These are phyloP conservation scores for Raphicerus campestris DNA, from an alignment of 2,113 vertebrate genomes.

Conservation along the genomic window DNA sequence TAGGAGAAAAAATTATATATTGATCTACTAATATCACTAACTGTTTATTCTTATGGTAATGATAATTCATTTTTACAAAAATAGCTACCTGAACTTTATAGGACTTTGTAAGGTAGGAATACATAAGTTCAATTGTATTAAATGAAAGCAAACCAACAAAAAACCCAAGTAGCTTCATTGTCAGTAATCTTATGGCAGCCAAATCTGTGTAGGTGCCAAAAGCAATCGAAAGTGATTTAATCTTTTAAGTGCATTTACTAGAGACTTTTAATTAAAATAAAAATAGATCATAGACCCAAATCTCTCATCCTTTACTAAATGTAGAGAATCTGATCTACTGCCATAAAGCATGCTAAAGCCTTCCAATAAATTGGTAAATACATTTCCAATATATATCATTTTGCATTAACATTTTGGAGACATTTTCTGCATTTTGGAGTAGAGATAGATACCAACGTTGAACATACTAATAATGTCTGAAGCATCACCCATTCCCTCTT, in stretches of 20 bases:
- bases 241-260: conserved; percentile 1
- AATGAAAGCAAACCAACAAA: neutral
- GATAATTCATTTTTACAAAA: conserved; percentile 43
- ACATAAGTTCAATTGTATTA: neutral
- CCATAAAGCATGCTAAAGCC: neutral
- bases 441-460: neutral
- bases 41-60: neutral
- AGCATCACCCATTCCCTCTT: neutral
- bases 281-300: fast-evolving
- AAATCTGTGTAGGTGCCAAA: conserved; percentile 41
- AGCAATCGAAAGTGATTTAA: conserved; percentile 51
- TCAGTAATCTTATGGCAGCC: neutral
- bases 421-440: conserved; percentile 41
- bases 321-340: neutral
- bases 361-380: neutral
- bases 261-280: conserved; percentile 7
- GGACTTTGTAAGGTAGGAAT: neutral
- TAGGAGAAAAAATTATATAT: conserved; percentile 50
- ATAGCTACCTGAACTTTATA: conserved; percentile 38
- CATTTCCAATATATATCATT: neutral
- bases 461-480: neutral
- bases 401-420: conserved; percentile 4
- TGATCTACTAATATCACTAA: conserved; percentile 69
- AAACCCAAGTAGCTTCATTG: neutral
- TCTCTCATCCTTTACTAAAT: neutral